Percentiles rank a stretch among this genome's conserved stretches.
Conservation (phyloP, 2,888 invertebrate genomes). For the Dyspetes luteomarginatus region DNA sequence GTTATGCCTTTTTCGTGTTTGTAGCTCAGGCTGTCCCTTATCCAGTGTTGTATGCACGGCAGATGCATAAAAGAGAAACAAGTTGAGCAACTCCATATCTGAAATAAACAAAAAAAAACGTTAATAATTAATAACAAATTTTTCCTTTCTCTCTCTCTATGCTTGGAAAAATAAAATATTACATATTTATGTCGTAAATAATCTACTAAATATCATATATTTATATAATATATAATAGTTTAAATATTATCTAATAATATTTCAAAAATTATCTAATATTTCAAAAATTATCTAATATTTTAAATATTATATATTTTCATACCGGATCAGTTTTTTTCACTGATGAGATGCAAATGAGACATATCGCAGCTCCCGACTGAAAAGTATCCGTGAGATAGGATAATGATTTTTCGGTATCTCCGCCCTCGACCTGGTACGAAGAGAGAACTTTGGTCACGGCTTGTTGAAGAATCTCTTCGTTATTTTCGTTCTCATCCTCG, state of each 20-base stretch:
- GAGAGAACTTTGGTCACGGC: constrained; percentile 77
- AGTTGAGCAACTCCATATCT: constrained; percentile 94
- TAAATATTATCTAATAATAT: no score
- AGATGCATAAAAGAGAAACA: constrained; percentile 95
- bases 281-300: constrained; percentile 20
- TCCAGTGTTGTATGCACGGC: constrained; percentile 95
- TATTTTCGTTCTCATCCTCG: constrained; percentile 78
- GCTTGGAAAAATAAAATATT: constrained; percentile 15
- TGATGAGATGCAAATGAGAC: constrained; percentile 95
- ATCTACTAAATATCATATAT: constrained; percentile 17
- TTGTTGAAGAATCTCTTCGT: constrained; percentile 75
- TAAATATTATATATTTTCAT: constrained; percentile 69
- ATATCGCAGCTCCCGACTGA: constrained; percentile 91
- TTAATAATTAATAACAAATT: no score
- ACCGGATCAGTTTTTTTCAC: constrained; percentile 91
- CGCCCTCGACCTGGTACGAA: constrained; percentile 78
- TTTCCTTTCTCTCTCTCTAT: not conserved
- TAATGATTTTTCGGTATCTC: constrained; percentile 86
- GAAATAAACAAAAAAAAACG: no score
- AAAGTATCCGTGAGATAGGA: constrained; percentile 91
- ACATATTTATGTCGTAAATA: no score
- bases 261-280: constrained; percentile 19
- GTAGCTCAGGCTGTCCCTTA: constrained; percentile 92
- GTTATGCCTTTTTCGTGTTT: constrained; percentile 84
- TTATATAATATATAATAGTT: not conserved